Percentiles rank a stretch among this genome's conserved stretches.
phyloP scores from a whole-genome alignment of 2,888 invertebrate genomes.

The Ctena decussata region DNA sequence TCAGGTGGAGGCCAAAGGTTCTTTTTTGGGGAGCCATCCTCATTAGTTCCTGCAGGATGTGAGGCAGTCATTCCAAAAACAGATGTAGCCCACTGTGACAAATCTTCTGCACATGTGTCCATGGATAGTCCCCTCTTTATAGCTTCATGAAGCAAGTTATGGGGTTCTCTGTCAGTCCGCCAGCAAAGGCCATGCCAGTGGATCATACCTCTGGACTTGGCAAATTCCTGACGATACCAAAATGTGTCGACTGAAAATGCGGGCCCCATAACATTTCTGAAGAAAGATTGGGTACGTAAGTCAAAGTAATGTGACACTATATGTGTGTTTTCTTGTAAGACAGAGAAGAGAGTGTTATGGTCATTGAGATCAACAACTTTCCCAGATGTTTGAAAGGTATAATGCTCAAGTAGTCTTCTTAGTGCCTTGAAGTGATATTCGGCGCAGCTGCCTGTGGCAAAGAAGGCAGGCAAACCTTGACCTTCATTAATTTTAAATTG shows the following conservation, averaged over 20 bases:
- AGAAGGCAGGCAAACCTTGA: conserved; percentile 56
- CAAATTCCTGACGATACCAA: conserved; percentile 63
- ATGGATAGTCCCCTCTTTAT: conserved; percentile 24
- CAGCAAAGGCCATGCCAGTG: conserved; percentile 68
- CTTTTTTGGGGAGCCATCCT: conserved; percentile 46
- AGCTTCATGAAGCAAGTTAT: conserved; percentile 42
- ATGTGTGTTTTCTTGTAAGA: not conserved
- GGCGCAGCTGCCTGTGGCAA: conserved; percentile 50
- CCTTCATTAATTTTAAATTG: conserved; percentile 64
- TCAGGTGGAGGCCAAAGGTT: conserved; percentile 69
- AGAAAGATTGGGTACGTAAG: conserved; percentile 49
- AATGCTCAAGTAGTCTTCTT: not conserved
- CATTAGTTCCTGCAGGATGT: conserved; percentile 63
- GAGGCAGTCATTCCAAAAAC: conserved; percentile 37
- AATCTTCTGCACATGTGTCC: not conserved
- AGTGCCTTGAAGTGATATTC: not conserved
- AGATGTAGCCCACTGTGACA: not conserved
- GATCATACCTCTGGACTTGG: conserved; percentile 58
- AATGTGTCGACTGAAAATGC: conserved; percentile 56
- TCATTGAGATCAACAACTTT: not conserved
- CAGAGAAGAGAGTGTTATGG: not conserved
- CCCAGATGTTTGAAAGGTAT: not conserved
- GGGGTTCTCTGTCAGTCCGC: conserved; percentile 53
- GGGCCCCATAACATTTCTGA: conserved; percentile 46
- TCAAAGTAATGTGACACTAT: not conserved